These are phyloP conservation scores for Oscarella lobularis DNA, from an alignment of 37 sponge, comb jelly and placozoan species.

Conservation along the genomic window DNA sequence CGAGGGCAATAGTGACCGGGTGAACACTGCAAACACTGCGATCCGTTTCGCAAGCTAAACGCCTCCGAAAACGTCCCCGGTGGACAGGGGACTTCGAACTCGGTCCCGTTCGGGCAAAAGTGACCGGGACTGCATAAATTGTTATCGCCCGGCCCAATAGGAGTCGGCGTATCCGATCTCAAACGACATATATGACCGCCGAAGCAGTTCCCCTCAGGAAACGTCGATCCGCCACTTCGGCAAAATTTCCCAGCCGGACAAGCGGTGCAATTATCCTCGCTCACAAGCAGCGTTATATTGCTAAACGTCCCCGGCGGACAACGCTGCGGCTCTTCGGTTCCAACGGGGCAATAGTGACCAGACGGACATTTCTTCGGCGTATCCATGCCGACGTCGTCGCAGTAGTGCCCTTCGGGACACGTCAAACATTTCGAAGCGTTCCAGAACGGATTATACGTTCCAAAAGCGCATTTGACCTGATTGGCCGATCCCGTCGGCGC, in stretches of 20 bases:
- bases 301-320: conserved; percentile 35
- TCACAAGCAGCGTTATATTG: neutral
- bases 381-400: conserved; percentile 19
- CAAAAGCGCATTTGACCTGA: neutral
- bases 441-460: neutral
- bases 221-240: conserved; percentile 7
- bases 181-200: conserved; percentile 17
- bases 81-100: neutral
- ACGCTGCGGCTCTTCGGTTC: conserved; percentile 8
- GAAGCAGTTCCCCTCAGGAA: conserved; percentile 11
- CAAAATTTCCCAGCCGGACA: conserved; percentile 25
- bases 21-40: neutral
- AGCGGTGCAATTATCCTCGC: conserved; percentile 6
- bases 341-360: conserved; percentile 19
- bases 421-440: neutral
- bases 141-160: neutral
- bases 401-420: conserved; percentile 16
- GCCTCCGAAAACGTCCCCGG: neutral
- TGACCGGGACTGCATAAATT: conserved; percentile 10
- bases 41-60: neutral
- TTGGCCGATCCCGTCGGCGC: conserved; percentile 11
- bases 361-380: conserved; percentile 2
- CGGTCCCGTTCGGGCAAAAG: conserved; percentile 21
- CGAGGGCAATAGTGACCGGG: conserved; percentile 5
- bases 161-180: neutral